Percentiles rank a stretch among this genome's conserved stretches.
These are phyloP conservation scores for Hedychridium roseum DNA, from an alignment of 2,888 invertebrate genomes.

Conservation along the genomic window DNA sequence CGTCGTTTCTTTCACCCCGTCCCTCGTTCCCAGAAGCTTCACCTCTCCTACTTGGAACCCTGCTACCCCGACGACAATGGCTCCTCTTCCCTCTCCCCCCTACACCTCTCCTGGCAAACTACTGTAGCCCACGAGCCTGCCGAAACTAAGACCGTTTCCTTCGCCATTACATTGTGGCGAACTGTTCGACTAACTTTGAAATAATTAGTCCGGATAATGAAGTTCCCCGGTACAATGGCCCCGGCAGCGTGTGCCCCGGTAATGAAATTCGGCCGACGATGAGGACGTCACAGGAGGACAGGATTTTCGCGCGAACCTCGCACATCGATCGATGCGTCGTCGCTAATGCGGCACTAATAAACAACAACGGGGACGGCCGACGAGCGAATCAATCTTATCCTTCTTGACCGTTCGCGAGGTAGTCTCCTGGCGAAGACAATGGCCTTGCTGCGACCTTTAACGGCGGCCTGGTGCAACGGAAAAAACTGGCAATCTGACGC, in stretches of 20 bases:
- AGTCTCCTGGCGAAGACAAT: no score
- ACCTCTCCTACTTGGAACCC: no score
- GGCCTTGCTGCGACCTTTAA: no score
- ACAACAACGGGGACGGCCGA: conserved; percentile 24
- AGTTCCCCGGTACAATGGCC: conserved; percentile 55
- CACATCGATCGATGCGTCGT: conserved; percentile 16
- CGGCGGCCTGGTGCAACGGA: no score
- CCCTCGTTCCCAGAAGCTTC: background rate
- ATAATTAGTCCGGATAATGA: conserved; percentile 61
- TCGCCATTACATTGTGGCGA: conserved; percentile 57
- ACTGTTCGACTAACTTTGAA: conserved; percentile 59
- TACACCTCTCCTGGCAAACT: conserved; percentile 9
- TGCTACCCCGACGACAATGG: no score
- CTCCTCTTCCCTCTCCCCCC: no score
- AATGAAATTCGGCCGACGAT: conserved; percentile 52
- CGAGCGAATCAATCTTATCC: conserved; percentile 33
- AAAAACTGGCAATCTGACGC: no score
- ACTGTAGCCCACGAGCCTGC: conserved; percentile 31
- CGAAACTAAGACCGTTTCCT: conserved; percentile 48
- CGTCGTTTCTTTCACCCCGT: conserved; percentile 1
- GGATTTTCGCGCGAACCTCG: no score
- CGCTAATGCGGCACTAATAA: conserved; percentile 53
- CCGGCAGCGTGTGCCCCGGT: conserved; percentile 42
- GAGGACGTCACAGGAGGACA: no score
- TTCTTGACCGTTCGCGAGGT: conserved; percentile 17